phyloP scores from a whole-genome alignment of 2,797 vertebrate genomes.

The Alca torda region DNA sequence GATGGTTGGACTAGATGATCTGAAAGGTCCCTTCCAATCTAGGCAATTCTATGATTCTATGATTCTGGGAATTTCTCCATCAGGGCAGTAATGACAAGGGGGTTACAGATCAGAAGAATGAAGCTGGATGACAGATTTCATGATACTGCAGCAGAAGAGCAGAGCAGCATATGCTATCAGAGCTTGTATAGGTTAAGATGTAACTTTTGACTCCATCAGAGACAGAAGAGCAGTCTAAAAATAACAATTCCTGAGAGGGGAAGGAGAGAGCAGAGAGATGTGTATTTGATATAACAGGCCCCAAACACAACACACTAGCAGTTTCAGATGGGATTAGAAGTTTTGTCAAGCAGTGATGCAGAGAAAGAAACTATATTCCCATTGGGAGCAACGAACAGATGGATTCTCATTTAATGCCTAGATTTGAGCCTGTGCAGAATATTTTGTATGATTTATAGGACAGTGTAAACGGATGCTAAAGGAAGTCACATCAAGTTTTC shows the following conservation, averaged over 20 bases:
- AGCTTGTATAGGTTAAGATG: background rate
- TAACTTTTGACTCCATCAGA: slow-evolving; percentile 14
- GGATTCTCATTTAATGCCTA: slow-evolving; percentile 39
- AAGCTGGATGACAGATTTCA: background rate
- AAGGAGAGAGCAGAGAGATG: background rate
- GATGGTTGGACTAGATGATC: too few relatives aligned
- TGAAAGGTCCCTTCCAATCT: too few relatives aligned
- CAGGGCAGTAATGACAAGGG: background rate
- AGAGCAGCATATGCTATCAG: background rate
- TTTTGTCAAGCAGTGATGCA: slow-evolving; percentile 28
- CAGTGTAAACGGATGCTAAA: slow-evolving; percentile 36
- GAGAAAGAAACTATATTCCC: slow-evolving; percentile 41
- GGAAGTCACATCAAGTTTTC: slow-evolving; percentile 35
- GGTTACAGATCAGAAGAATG: background rate
- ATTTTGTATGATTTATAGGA: slow-evolving; percentile 45
- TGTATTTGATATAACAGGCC: slow-evolving; percentile 15
- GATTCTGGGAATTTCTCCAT: background rate
- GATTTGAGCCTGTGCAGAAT: slow-evolving; percentile 33
- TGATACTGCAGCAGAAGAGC: background rate
- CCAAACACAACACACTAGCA: slow-evolving; percentile 8
- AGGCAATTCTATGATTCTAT: too few relatives aligned
- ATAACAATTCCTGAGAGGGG: background rate
- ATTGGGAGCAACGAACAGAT: slow-evolving; percentile 26
- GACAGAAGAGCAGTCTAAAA: slow-evolving; percentile 27
- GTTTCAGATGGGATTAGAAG: slow-evolving; percentile 26